Conservation (phyloP, 2,797 vertebrate genomes). For the Acanthiza pusilla region DNA sequence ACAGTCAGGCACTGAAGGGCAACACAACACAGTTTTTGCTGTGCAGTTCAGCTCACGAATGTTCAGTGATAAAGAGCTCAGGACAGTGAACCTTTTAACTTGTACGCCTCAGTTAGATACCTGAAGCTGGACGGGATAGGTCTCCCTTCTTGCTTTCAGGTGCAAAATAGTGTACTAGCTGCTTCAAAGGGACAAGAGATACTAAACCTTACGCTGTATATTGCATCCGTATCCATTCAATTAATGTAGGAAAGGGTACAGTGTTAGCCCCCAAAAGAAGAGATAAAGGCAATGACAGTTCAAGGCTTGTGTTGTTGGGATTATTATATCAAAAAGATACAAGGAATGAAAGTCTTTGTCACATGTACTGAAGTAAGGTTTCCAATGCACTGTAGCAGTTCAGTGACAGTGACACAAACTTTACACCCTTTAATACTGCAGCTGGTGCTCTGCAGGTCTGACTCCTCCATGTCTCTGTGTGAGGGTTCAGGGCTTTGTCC, state of each 20-base stretch:
- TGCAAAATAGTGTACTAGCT: neutral
- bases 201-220: neutral
- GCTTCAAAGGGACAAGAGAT: neutral
- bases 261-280: neutral
- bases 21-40: neutral
- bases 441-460: neutral
- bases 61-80: neutral
- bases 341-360: neutral
- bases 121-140: neutral
- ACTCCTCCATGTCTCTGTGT: neutral
- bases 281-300: neutral
- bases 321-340: neutral
- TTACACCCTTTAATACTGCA: neutral
- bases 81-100: neutral
- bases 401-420: neutral
- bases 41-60: neutral
- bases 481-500: neutral
- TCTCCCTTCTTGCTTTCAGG: neutral
- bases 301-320: neutral
- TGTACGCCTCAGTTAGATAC: neutral
- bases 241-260: neutral
- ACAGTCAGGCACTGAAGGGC: neutral
- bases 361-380: neutral
- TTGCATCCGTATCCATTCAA: neutral
- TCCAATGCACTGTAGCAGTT: neutral